A percentile compares a stretch with the other conserved stretches of the same genome.
These are phyloP conservation scores for Tiliqua scincoides DNA, from an alignment of 2,113 vertebrate genomes.

Conservation along the genomic window DNA sequence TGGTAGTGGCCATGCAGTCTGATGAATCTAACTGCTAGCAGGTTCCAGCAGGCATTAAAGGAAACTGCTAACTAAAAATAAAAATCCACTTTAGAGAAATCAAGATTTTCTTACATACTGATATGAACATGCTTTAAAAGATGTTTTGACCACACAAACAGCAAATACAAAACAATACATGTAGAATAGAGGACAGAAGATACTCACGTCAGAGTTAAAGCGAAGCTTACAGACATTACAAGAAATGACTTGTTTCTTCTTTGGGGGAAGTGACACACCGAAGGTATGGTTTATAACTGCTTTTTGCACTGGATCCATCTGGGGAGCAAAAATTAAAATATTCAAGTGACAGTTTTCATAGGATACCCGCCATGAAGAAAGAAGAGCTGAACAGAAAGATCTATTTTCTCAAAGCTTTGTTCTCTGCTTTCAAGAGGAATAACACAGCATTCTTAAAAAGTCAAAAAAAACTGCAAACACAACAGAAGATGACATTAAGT, in stretches of 20 bases:
- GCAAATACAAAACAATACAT: background rate
- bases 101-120: background rate
- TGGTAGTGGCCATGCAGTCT: background rate
- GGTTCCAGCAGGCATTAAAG: background rate
- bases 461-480: too few species aligned
- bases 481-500: background rate
- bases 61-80: background rate
- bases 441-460: constrained; percentile 1
- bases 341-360: constrained; percentile 49
- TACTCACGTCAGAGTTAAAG: constrained; percentile 97
- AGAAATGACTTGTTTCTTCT: constrained; percentile 95
- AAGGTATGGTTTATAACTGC: constrained; percentile 99
- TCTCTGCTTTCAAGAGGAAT: background rate
- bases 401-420: background rate
- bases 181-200: constrained; percentile 37
- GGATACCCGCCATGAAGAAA: background rate
- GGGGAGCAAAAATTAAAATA: constrained; percentile 69
- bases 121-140: background rate
- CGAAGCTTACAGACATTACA: constrained; percentile 96
- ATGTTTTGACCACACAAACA: background rate
- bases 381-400: constrained; percentile 5
- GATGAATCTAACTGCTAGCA: background rate
- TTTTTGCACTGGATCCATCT: constrained; percentile 99
- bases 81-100: background rate
- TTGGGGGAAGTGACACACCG: constrained; percentile 91